Percentiles rank a stretch among this genome's conserved stretches.
Conservation (phyloP, 2,888 invertebrate species). For the Tenthredo amoena region DNA sequence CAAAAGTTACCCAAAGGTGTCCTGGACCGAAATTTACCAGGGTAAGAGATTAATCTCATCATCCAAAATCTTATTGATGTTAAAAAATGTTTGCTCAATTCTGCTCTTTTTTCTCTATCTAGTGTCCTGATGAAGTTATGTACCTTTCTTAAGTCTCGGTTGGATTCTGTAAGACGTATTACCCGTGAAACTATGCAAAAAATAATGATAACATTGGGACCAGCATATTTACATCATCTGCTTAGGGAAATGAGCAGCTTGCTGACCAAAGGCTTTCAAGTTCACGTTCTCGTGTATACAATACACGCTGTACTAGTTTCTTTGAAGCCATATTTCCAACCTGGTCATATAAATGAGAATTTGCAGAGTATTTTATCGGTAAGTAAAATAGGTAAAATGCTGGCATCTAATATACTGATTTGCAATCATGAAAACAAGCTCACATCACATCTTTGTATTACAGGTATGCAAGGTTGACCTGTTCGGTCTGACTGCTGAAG, state of each 20-base stretch:
- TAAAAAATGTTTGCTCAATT: slow-evolving; percentile 41
- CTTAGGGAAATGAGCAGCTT: slow-evolving; percentile 90
- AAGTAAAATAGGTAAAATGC: slow-evolving; percentile 64
- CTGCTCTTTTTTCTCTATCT: slow-evolving; percentile 66
- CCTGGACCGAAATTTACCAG: slow-evolving; percentile 88
- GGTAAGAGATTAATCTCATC: slow-evolving; percentile 81
- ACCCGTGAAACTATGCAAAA: slow-evolving; percentile 96
- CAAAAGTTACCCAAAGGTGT: slow-evolving; percentile 90
- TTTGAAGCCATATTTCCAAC: slow-evolving; percentile 85
- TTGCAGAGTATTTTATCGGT: slow-evolving; percentile 88
- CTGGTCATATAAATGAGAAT: slow-evolving; percentile 90
- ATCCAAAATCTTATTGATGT: neutral
- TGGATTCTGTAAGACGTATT: slow-evolving; percentile 91
- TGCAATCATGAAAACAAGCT: neutral
- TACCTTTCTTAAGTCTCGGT: slow-evolving; percentile 92
- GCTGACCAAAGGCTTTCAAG: slow-evolving; percentile 94
- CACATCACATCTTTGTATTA: slow-evolving; percentile 52
- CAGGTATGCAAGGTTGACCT: slow-evolving; percentile 92
- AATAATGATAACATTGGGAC: slow-evolving; percentile 92
- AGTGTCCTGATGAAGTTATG: slow-evolving; percentile 94
- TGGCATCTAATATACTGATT: slow-evolving; percentile 20
- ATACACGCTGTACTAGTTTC: slow-evolving; percentile 90
- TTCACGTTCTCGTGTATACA: slow-evolving; percentile 95
- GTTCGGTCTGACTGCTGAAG: slow-evolving; percentile 92
- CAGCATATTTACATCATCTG: slow-evolving; percentile 88